phyloP scores from a whole-genome alignment of 2,113 vertebrate genomes.

The Poeciliopsis prolifica region DNA sequence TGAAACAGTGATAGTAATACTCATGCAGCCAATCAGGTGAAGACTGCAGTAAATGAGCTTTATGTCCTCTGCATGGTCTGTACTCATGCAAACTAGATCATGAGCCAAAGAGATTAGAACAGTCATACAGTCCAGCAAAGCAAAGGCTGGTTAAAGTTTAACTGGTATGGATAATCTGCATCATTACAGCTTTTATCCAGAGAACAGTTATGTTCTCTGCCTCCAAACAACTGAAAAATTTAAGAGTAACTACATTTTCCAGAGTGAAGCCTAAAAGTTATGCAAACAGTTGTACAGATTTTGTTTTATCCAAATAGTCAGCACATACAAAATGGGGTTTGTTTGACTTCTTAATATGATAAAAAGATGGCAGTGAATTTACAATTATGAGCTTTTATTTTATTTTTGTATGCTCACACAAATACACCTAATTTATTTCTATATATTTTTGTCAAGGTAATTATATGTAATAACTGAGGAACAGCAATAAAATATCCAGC shows the following conservation, averaged over 20 bases:
- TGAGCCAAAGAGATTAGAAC: conserved; percentile 18
- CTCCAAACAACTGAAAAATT: conserved; percentile 14
- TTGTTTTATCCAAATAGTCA: neutral
- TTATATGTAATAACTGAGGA: neutral
- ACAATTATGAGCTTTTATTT: neutral
- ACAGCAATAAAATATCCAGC: neutral
- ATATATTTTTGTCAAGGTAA: neutral
- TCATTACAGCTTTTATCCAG: conserved; percentile 30
- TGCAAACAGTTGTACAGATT: neutral
- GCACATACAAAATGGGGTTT: neutral
- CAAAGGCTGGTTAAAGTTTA: conserved; percentile 60
- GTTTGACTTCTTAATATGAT: neutral
- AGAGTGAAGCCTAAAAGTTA: neutral
- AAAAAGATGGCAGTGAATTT: neutral
- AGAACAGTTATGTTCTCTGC: conserved; percentile 3
- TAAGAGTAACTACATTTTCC: neutral
- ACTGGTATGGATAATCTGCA: conserved; percentile 21
- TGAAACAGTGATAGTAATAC: neutral
- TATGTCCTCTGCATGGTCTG: neutral
- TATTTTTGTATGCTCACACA: neutral
- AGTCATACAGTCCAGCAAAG: conserved; percentile 12
- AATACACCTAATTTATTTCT: neutral
- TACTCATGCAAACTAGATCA: conserved; percentile 1
- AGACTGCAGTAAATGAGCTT: neutral
- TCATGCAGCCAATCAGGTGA: neutral